Base-by-base conservation (phyloP, 2,113 vertebrate species). In the Promerops cafer region DNA sequence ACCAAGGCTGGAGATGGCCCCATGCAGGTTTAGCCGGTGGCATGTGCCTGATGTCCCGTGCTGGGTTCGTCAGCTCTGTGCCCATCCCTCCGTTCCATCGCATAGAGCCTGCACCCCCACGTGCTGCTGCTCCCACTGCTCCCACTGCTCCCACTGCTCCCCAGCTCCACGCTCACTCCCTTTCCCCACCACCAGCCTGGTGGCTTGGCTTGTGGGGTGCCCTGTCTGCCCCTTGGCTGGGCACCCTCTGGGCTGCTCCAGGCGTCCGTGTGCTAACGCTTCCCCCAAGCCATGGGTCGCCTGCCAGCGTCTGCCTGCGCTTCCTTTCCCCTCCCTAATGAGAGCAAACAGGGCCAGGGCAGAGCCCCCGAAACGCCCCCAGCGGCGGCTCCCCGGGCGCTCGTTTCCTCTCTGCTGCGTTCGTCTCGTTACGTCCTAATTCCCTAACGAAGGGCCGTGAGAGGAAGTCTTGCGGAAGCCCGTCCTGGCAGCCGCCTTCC, bases 401-500 rank as follows among this genome's bases (percentile, higher is more conserved):
- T 96, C 3, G 13, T 81, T 96, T 96, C 91, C 96, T 78, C 94
- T 92, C 91, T 3, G 13, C 91, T 95, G 93, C 72, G 0, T 23
- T 77, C 4, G 4, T 13, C 64, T 96, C 30, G 6, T 95, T 93
- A 54, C 9, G 64, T 95, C 72, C 95, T 49, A 75, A 78, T 96
- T 96, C 91, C 77, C 89, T 96, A 81, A 94, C 42, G 93, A 89
- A 93, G 80, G 87, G 87, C 93, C 87, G 50, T 6, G 77, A 95
- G 96, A 75, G 95, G 93, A 96, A 96, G 95, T 74, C 89, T 95
- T 93, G 91, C 50, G 90, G 96, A 94, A 96, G 93, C 91, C 42
- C 1, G 1, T 83, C 64, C 93, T 89, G 91, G 93, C 89, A 95
- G 90, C 76, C 15, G 75, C 4, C 53, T 84, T 94, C 91, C 93